Percentiles rank a stretch among this genome's conserved stretches.
These are phyloP conservation scores for Artibeus jamaicensis DNA, from an alignment of 2,797 vertebrate genomes.

Conservation along the genomic window DNA sequence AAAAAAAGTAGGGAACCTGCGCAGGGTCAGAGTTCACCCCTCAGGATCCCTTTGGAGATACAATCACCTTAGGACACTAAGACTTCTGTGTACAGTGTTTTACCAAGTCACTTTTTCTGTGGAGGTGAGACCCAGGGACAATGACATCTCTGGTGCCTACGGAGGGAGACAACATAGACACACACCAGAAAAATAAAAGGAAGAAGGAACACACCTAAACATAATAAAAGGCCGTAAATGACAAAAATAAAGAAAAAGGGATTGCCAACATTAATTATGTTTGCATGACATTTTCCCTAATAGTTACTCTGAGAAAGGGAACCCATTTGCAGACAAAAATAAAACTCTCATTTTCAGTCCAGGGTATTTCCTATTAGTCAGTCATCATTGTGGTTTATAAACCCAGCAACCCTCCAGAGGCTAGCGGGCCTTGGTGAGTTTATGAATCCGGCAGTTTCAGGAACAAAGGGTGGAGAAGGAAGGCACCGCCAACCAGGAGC, in stretches of 20 bases:
- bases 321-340: not conserved
- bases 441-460: not conserved
- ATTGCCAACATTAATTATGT: not conserved
- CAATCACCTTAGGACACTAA: not conserved
- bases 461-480: constrained; percentile 17
- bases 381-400: not conserved
- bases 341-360: constrained; percentile 32
- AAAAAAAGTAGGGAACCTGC: not conserved
- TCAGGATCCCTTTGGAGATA: not conserved
- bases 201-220: too few species aligned
- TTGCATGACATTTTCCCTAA: not conserved
- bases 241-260: too few species aligned
- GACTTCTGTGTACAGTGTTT: not conserved
- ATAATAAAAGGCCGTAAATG: too few species aligned
- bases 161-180: not conserved
- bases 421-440: not conserved
- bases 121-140: not conserved
- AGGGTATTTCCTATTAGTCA: constrained; percentile 36
- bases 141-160: not conserved
- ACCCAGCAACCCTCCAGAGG: not conserved
- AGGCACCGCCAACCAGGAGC: not conserved
- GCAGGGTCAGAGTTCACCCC: not conserved
- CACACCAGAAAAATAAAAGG: too few species aligned
- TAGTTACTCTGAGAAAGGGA: constrained; percentile 12
- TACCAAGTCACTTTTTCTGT: not conserved